Evolutionary conservation across 2,797 vertebrate genomes (phyloP).

Genomic region (Myotis planiceps): DNA sequence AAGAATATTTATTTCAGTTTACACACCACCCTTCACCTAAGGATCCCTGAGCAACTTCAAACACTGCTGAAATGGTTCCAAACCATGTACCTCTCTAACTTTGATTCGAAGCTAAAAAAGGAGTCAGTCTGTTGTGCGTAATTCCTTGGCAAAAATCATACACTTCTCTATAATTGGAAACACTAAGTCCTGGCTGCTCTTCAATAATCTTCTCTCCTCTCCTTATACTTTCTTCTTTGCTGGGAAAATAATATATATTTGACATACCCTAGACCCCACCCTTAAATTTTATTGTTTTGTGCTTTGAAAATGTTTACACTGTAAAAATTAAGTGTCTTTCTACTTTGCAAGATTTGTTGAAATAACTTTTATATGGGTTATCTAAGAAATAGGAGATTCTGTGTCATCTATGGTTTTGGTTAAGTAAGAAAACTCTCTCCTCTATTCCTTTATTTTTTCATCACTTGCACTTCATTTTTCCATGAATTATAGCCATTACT

Average conservation of each 20-base stretch:
- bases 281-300: conserved; percentile 45
- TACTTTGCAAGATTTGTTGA: conserved; percentile 6
- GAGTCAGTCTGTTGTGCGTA: conserved; percentile 64
- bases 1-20: conserved; percentile 70
- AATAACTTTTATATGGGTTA: background rate
- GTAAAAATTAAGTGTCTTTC: conserved; percentile 22
- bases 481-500: conserved; percentile 5
- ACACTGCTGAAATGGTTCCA: conserved; percentile 62
- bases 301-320: conserved; percentile 30
- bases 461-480: background rate
- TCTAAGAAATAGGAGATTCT: background rate
- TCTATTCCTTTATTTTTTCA: background rate
- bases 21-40: conserved; percentile 62
- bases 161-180: conserved; percentile 65
- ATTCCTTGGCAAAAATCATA: conserved; percentile 70
- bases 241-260: background rate
- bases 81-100: conserved; percentile 51
- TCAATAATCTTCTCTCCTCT: conserved; percentile 46
- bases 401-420: background rate
- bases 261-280: background rate
- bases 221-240: conserved; percentile 39
- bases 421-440: background rate
- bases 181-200: conserved; percentile 39
- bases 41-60: conserved; percentile 53
- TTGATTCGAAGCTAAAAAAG: conserved; percentile 71